phyloP scores from a whole-genome alignment of 2,797 vertebrate genomes.

The Mallotus villosus region DNA sequence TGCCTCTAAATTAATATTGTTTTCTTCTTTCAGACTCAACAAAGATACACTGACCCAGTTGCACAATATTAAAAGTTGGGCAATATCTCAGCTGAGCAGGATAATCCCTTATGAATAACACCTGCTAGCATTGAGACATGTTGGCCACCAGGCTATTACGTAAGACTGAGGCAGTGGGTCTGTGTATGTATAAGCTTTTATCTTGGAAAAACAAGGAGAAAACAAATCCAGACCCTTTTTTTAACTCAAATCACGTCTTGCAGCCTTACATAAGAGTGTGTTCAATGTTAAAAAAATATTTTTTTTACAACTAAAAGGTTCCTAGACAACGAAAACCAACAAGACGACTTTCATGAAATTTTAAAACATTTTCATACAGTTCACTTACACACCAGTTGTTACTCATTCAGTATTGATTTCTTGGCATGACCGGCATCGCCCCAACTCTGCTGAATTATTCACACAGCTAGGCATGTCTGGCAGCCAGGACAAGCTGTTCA shows the following conservation, averaged over 20 bases:
- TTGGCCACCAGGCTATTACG: slow-evolving; percentile 2
- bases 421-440: slow-evolving; percentile 47
- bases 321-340: slow-evolving; percentile 20
- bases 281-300: background rate
- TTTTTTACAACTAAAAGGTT: background rate
- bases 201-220: background rate
- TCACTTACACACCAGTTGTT: slow-evolving; percentile 39
- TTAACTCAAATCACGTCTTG: background rate
- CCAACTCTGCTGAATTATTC: slow-evolving; percentile 62
- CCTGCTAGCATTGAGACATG: slow-evolving; percentile 33
- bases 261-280: no score
- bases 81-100: slow-evolving; percentile 46
- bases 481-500: slow-evolving; percentile 56
- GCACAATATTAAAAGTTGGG: slow-evolving; percentile 61
- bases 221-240: background rate
- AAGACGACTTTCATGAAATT: slow-evolving; percentile 23
- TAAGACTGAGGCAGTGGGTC: slow-evolving; percentile 18
- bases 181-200: background rate
- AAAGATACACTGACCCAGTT: slow-evolving; percentile 36
- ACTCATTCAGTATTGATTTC: slow-evolving; percentile 61
- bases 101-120: slow-evolving; percentile 40
- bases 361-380: slow-evolving; percentile 30
- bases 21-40: slow-evolving; percentile 51
- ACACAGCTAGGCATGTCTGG: slow-evolving; percentile 54
- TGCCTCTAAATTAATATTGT: slow-evolving; percentile 35